Evolutionary conservation across 1,140 invertebrate species (phyloP).

Genomic region (Drosophila lacteicornis): DNA sequence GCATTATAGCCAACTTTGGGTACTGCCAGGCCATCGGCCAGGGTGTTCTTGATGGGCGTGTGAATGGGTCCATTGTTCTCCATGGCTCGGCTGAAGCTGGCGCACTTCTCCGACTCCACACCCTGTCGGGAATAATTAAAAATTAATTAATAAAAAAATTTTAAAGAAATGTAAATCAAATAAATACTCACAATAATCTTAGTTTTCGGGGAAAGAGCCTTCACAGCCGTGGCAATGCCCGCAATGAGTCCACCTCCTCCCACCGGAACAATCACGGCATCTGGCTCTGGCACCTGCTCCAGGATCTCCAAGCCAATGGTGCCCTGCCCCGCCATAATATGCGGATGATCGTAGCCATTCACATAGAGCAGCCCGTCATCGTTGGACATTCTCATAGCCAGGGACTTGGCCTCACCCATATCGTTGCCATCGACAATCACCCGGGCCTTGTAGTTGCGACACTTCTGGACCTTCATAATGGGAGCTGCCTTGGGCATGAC

Average conservation of each 20-base stretch:
- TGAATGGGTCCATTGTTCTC: slow-evolving; percentile 89
- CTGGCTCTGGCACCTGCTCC: slow-evolving; percentile 92
- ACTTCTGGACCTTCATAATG: slow-evolving; percentile 97
- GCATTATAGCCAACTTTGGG: slow-evolving; percentile 96
- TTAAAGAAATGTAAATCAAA: not conserved
- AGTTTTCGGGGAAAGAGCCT: slow-evolving; percentile 92
- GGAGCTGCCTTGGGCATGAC: slow-evolving; percentile 96
- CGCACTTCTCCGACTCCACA: slow-evolving; percentile 95
- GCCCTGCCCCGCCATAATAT: slow-evolving; percentile 97
- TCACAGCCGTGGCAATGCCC: slow-evolving; percentile 94
- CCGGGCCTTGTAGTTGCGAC: slow-evolving; percentile 92
- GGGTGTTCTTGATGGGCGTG: slow-evolving; percentile 90
- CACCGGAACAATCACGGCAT: slow-evolving; percentile 93
- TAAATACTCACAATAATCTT: slow-evolving; percentile 88
- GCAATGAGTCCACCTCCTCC: slow-evolving; percentile 96
- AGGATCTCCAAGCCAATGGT: slow-evolving; percentile 96
- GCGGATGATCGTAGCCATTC: slow-evolving; percentile 94
- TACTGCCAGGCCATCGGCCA: slow-evolving; percentile 97
- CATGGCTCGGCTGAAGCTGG: slow-evolving; percentile 92
- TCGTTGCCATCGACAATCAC: slow-evolving; percentile 94
- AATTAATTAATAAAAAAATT: too few species aligned
- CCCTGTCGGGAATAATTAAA: slow-evolving; percentile 87
- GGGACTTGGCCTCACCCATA: slow-evolving; percentile 93
- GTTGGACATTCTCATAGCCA: slow-evolving; percentile 91
- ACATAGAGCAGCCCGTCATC: slow-evolving; percentile 90